These are phyloP conservation scores for Crotalus helleri DNA, from an alignment of 2,113 vertebrate species.

Conservation along the genomic window DNA sequence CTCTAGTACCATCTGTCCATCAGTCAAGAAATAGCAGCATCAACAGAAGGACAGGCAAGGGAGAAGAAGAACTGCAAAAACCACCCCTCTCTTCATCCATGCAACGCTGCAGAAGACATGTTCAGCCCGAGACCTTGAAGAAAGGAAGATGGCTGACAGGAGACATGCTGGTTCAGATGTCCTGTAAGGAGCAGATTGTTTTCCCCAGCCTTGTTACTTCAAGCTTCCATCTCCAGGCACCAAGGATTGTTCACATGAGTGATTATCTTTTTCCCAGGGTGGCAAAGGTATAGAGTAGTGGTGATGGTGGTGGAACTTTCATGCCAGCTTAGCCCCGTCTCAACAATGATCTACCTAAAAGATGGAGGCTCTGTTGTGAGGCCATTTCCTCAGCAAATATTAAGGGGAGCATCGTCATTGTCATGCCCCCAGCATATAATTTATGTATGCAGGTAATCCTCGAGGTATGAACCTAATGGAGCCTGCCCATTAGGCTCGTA, in stretches of 20 bases:
- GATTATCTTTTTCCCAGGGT: background rate
- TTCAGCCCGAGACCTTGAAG: background rate
- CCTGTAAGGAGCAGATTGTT: background rate
- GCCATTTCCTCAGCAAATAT: background rate
- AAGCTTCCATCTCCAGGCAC: background rate
- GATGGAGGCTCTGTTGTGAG: background rate
- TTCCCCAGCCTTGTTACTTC: background rate
- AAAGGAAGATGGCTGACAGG: background rate
- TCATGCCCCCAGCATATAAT: too few relatives aligned
- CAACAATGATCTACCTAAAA: background rate
- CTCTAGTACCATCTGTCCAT: background rate
- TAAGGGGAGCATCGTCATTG: background rate
- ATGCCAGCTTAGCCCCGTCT: background rate
- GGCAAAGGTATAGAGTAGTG: too few relatives aligned
- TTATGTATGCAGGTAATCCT: too few relatives aligned
- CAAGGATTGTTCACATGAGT: background rate
- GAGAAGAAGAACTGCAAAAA: background rate
- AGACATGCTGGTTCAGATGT: background rate
- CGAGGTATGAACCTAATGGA: too few relatives aligned
- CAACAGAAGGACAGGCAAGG: background rate
- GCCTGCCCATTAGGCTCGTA: too few relatives aligned
- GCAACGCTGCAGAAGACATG: background rate
- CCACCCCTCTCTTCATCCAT: background rate
- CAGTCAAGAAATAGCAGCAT: background rate
- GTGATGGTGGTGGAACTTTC: background rate